Percentiles rank a stretch among this genome's conserved stretches.
Conservation (phyloP, 2,113 vertebrate species). For the Oryzias melastigma region DNA sequence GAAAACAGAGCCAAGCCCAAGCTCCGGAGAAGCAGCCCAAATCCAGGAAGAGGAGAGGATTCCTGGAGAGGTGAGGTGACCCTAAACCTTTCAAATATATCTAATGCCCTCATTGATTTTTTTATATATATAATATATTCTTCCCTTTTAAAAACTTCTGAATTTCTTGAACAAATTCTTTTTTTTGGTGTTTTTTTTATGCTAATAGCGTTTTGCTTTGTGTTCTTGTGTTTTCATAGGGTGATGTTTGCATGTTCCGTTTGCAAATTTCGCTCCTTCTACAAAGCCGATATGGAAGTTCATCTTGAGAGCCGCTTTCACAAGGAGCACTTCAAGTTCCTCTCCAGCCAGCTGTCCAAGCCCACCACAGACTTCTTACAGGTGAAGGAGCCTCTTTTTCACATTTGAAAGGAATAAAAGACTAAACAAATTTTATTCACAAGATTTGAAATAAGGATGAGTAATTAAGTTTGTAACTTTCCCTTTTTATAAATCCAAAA, state of each 20-base stretch:
- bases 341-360: slow-evolving; percentile 86
- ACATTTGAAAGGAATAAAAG: too few species aligned
- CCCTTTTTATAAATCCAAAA: too few species aligned
- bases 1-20: slow-evolving; percentile 57
- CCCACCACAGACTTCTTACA: slow-evolving; percentile 92
- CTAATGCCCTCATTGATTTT: neutral
- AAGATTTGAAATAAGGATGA: neutral
- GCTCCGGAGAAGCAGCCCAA: slow-evolving; percentile 62
- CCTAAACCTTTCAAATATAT: neutral
- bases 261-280: slow-evolving; percentile 93
- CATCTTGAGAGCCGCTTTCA: slow-evolving; percentile 94
- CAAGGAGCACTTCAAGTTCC: slow-evolving; percentile 90
- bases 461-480: too few species aligned
- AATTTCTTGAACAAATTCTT: too few species aligned
- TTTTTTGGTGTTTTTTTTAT: neutral
- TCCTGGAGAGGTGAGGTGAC: slow-evolving; percentile 87
- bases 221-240: slow-evolving; percentile 59
- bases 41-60: slow-evolving; percentile 83
- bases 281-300: slow-evolving; percentile 86
- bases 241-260: slow-evolving; percentile 92
- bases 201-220: neutral
- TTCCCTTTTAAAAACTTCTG: too few species aligned
- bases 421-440: neutral
- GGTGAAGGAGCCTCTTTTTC: slow-evolving; percentile 57
- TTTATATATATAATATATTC: neutral